Evolutionary conservation across 2,888 invertebrate genomes (phyloP).

Genomic region (Pterobdella sp.): DNA sequence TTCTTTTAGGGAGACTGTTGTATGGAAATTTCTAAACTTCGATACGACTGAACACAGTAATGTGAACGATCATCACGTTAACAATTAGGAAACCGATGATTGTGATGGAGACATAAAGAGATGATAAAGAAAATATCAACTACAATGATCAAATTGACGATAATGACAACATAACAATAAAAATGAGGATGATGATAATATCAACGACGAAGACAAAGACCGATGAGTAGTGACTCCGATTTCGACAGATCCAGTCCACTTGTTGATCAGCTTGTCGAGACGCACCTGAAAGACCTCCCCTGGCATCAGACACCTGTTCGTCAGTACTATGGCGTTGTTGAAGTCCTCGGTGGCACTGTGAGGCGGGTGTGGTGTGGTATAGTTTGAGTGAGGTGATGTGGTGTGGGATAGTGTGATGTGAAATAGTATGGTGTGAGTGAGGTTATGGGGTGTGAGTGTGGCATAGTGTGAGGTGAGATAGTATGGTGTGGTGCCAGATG

Average conservation of each 20-base stretch:
- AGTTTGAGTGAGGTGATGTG: background rate
- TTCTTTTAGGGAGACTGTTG: no score
- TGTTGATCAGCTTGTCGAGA: conserved; percentile 49
- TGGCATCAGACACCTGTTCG: conserved; percentile 43
- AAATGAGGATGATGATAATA: no score
- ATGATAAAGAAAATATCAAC: background rate
- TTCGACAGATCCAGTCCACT: conserved; percentile 50
- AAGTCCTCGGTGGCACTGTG: conserved; percentile 49
- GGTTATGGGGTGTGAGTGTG: background rate
- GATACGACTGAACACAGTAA: background rate
- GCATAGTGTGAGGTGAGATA: no score
- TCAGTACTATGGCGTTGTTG: conserved; percentile 49
- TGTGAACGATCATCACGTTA: background rate
- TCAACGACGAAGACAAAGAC: background rate
- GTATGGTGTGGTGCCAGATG: no score
- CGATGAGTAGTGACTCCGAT: conserved; percentile 48
- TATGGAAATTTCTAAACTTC: no score
- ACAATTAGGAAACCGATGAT: background rate
- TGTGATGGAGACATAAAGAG: background rate
- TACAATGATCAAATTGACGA: background rate
- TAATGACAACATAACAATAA: no score
- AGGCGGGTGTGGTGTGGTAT: conserved; percentile 8
- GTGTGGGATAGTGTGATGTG: background rate
- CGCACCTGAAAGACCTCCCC: conserved; percentile 49
- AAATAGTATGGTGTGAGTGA: background rate